These are phyloP conservation scores for Graptemys geographica DNA, from an alignment of 2,797 vertebrate genomes.

Conservation along the genomic window DNA sequence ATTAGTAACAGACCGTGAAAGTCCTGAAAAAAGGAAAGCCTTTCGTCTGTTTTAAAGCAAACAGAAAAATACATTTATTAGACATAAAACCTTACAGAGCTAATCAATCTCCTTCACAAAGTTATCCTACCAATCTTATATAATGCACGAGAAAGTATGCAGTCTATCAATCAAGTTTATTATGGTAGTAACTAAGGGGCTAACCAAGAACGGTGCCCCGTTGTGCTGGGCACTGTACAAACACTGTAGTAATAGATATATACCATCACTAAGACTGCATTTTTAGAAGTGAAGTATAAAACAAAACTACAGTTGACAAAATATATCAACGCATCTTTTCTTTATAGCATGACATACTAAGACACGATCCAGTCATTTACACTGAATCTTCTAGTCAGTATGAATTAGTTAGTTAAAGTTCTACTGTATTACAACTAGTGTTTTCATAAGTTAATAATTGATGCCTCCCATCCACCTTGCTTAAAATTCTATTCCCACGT, in stretches of 20 bases:
- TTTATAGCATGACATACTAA: not conserved
- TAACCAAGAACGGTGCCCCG: not conserved
- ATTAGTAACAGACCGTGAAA: not conserved
- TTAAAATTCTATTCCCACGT: not conserved
- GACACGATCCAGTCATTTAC: not conserved
- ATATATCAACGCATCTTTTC: not conserved
- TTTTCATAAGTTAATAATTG: not conserved
- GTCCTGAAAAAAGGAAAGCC: not conserved
- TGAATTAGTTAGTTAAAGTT: constrained; percentile 2
- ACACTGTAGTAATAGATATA: not conserved
- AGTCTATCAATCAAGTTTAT: not conserved
- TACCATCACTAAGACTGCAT: not conserved
- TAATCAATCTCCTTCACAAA: accelerated
- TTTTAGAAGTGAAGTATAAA: not conserved
- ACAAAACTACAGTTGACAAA: not conserved
- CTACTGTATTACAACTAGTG: not conserved
- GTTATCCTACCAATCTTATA: not conserved
- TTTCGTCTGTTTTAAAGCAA: not conserved
- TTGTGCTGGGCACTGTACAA: not conserved
- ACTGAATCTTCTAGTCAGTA: accelerated
- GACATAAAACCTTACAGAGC: not conserved
- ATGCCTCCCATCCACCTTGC: not conserved
- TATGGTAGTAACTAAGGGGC: not conserved
- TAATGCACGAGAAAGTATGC: not conserved
- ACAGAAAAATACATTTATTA: not conserved